Percentiles rank a stretch among this genome's conserved stretches.
These are phyloP conservation scores for Acridotheres tristis DNA, from an alignment of 2,797 vertebrate genomes.

Conservation along the genomic window DNA sequence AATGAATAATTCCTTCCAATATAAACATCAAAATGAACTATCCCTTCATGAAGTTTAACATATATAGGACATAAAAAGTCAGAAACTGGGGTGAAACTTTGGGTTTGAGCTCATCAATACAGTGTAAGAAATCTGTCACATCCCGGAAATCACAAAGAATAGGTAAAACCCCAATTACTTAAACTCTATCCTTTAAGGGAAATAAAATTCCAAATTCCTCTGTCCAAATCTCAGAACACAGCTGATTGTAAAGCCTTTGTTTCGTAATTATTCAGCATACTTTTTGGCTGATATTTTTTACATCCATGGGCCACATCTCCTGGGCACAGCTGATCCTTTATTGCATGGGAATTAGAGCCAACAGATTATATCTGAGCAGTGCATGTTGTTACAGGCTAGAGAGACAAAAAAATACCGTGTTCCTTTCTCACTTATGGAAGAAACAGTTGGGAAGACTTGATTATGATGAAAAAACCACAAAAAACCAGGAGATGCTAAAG, in stretches of 20 bases:
- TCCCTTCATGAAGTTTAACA: not conserved
- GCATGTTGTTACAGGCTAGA: not conserved
- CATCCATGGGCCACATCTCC: not conserved
- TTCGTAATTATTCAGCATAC: not conserved
- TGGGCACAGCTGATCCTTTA: not conserved
- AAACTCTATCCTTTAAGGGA: not conserved
- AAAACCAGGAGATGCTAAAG: not conserved
- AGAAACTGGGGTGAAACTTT: not conserved
- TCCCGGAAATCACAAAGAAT: not conserved
- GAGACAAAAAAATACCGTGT: not conserved
- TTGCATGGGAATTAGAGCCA: not conserved
- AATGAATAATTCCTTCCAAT: not conserved
- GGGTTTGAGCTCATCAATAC: not conserved
- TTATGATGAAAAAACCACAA: not conserved
- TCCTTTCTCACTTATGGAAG: not conserved
- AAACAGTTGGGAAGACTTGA: not conserved
- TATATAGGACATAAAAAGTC: not conserved
- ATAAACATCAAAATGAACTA: not conserved
- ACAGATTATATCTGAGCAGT: not conserved
- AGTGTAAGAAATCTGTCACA: not conserved
- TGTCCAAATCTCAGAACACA: not conserved
- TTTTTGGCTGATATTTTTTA: not conserved
- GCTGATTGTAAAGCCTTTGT: not conserved
- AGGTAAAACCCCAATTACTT: fast-evolving
- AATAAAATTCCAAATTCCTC: not conserved